Conservation (phyloP, 1,140 invertebrate genomes). For the Wiebesia pumilae region DNA sequence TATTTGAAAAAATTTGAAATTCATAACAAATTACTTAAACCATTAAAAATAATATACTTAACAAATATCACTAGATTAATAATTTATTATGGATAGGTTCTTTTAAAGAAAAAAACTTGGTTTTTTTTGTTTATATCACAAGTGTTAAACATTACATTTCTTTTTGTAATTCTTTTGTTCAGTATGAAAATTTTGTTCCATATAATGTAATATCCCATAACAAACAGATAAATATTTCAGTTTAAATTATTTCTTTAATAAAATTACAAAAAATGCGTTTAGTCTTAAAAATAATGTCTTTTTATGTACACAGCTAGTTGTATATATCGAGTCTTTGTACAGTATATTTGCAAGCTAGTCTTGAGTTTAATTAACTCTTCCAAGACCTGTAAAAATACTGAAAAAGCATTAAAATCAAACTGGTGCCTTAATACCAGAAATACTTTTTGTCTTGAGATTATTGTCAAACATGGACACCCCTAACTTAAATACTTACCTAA, state of each 20-base stretch:
- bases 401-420: slow-evolving; percentile 38
- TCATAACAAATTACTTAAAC: too few species aligned
- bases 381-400: slow-evolving; percentile 57
- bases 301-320: slow-evolving; percentile 20
- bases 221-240: background rate
- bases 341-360: slow-evolving; percentile 15
- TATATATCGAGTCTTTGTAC: slow-evolving; percentile 16
- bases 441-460: slow-evolving; percentile 31
- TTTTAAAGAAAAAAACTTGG: too few species aligned
- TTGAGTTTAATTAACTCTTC: slow-evolving; percentile 54
- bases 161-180: slow-evolving; percentile 4
- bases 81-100: too few species aligned
- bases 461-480: slow-evolving; percentile 39
- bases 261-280: slow-evolving; percentile 40
- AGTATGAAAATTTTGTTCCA: background rate
- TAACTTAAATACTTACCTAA: slow-evolving; percentile 21
- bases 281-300: background rate
- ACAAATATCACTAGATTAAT: too few species aligned
- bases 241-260: slow-evolving; percentile 6
- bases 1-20: too few species aligned
- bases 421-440: slow-evolving; percentile 54
- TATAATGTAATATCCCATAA: background rate
- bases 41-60: too few species aligned
- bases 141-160: background rate
- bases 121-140: too few species aligned